These are phyloP conservation scores for Podarcis lilfordi DNA, from an alignment of 2,797 vertebrate genomes.

Conservation along the genomic window DNA sequence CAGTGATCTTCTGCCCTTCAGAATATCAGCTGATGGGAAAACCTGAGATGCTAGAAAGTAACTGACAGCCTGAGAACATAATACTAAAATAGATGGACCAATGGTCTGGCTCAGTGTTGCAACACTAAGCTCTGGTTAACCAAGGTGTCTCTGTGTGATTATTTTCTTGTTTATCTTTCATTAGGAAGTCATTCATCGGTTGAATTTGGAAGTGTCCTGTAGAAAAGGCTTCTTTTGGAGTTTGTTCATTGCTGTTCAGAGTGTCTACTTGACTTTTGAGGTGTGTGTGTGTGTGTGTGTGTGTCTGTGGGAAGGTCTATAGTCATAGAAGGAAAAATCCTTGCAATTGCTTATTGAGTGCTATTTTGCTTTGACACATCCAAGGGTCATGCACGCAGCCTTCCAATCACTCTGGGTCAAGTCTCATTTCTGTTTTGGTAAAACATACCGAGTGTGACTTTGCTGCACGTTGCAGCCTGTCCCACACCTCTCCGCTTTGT, in stretches of 20 bases:
- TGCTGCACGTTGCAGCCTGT: conserved; percentile 55
- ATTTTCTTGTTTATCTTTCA: conserved; percentile 62
- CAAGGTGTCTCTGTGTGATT: neutral
- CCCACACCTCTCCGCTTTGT: conserved; percentile 29
- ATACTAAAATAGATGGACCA: too few relatives aligned
- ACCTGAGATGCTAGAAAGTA: neutral
- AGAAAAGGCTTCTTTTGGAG: conserved; percentile 54
- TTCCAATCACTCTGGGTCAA: conserved; percentile 55
- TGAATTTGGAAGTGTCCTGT: conserved; percentile 64
- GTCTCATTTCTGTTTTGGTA: conserved; percentile 64
- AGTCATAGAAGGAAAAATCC: conserved; percentile 22
- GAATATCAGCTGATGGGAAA: neutral
- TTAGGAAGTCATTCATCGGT: conserved; percentile 63
- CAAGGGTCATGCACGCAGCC: conserved; percentile 55
- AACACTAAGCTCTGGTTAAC: too few relatives aligned
- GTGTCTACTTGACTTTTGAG: conserved; percentile 40
- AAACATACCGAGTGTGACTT: conserved; percentile 50
- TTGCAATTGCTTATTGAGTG: conserved; percentile 61
- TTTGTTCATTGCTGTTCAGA: conserved; percentile 52
- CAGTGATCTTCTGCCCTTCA: neutral
- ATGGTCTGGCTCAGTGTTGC: too few relatives aligned
- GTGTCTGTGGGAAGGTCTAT: neutral
- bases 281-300: too few relatives aligned
- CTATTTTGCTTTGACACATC: conserved; percentile 55
- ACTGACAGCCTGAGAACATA: neutral